phyloP scores from a whole-genome alignment of 2,113 vertebrate species.

The Lynx canadensis region DNA sequence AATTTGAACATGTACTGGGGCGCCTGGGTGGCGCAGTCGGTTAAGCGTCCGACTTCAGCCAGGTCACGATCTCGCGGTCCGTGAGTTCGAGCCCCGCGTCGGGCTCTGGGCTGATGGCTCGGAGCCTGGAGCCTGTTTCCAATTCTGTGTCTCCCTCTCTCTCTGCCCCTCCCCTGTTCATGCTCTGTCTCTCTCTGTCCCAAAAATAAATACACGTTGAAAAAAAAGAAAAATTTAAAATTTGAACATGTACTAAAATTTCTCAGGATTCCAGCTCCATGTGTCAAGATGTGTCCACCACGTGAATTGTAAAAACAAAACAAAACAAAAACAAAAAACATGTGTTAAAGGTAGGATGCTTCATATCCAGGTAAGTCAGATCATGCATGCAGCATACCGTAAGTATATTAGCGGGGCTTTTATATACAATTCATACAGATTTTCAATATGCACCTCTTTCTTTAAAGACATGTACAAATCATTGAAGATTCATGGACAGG shows the following conservation, averaged over 20 bases:
- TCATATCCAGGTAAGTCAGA: background rate
- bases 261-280: background rate
- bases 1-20: background rate
- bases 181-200: no score
- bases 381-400: background rate
- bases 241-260: background rate
- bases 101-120: no score
- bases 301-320: background rate
- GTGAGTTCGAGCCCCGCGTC: no score
- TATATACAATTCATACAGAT: background rate
- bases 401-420: background rate
- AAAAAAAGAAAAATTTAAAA: no score
- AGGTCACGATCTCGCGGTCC: no score
- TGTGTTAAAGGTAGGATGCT: background rate
- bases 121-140: no score
- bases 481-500: background rate
- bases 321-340: background rate
- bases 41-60: no score
- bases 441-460: background rate
- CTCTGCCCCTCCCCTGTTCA: no score
- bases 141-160: no score
- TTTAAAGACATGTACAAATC: background rate
- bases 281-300: background rate
- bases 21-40: no score
- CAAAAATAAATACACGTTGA: no score